Percentiles rank a stretch among this genome's conserved stretches.
These are phyloP conservation scores for Ctenopoma kingsleyae DNA, from an alignment of 2,797 vertebrate genomes.

Conservation along the genomic window DNA sequence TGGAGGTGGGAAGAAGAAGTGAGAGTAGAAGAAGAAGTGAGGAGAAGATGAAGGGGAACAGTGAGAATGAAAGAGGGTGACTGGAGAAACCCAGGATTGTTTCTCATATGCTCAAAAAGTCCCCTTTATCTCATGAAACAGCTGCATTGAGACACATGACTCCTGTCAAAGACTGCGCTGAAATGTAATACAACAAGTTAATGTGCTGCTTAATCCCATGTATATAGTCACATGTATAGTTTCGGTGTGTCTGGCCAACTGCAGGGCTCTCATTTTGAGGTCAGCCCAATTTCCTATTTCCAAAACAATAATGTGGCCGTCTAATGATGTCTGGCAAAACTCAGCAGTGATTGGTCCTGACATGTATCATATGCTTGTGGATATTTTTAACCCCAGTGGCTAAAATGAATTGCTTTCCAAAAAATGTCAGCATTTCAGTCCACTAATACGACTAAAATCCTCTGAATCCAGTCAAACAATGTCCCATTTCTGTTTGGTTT, in stretches of 20 bases:
- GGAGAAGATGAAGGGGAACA: conserved; percentile 28
- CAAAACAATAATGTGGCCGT: conserved; percentile 37
- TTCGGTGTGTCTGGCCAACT: conserved; percentile 47
- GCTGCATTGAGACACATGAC: conserved; percentile 46
- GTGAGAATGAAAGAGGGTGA: conserved; percentile 33
- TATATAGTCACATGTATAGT: conserved; percentile 44
- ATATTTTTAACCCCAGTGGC: conserved; percentile 46
- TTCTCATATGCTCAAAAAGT: conserved; percentile 39
- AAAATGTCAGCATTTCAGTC: conserved; percentile 49
- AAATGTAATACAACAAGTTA: conserved; percentile 53
- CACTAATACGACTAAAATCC: conserved; percentile 36
- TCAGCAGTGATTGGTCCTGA: conserved; percentile 48
- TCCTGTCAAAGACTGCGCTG: conserved; percentile 44
- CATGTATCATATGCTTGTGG: conserved; percentile 33
- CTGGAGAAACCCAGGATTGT: conserved; percentile 44
- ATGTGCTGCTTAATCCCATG: conserved; percentile 53
- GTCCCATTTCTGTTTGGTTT: conserved; percentile 52
- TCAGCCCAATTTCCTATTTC: conserved; percentile 44
- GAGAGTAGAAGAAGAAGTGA: conserved; percentile 34
- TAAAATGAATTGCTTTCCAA: conserved; percentile 41
- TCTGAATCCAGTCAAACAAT: conserved; percentile 58
- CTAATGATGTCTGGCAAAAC: conserved; percentile 53
- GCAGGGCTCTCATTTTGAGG: conserved; percentile 25
- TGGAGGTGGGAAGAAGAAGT: conserved; percentile 25
- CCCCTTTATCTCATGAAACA: conserved; percentile 38